Base-by-base conservation (phyloP, 64 coral and sea anemone genomes). In the Montipora efflorescens region DNA sequence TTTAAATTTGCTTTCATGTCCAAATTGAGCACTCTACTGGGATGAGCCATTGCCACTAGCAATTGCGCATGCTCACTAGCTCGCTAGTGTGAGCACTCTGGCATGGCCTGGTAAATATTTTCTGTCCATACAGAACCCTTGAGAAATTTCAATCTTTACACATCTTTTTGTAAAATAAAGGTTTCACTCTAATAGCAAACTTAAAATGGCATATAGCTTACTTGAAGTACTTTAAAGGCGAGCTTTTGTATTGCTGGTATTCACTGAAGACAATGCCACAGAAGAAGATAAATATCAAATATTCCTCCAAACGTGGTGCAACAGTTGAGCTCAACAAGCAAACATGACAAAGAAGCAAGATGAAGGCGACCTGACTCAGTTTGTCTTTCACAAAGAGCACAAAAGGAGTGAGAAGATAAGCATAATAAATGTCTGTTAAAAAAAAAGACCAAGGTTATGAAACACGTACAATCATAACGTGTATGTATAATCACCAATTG, bases 271-370 rank as follows among this genome's bases (percentile, higher is more conserved):
- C 16, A 13, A 74, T 4, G 4, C 61, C 62, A 70, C 16, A 45
- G 69, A 87, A 87, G 47, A 87, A 70, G 25, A 87, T 2, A 47
- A 87, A 23, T 48, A 87, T 80, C 51, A 80, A 12, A 51, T 57
- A 80, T 13, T 80, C 78, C 50, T 80, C 49, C 7, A 13, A 1
- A 0, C 47, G 44, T 58, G 50, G 78, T 23, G 21, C 6, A 58
- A 80, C 78, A 12, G 20, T 4, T 11, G 78, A 80, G 10, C 8
- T 7, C 78, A 23, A 28, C 8, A 11, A 14, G 19, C 78, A 80
- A 55, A 80, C 51, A 80, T 7, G n/a, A 2, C 50, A 23, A 51
- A 55, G 78, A 57, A 80, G 19, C 3, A 13, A 8, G 25, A 80
- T 80, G 51, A 59, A 80, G 7, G 13, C n/a, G n/a, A 10, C 7